Percentiles rank a stretch among this genome's conserved stretches.
Evolutionary conservation across 1,140 invertebrate species (phyloP).

Genomic region (Leguminivora glycinivorella): DNA sequence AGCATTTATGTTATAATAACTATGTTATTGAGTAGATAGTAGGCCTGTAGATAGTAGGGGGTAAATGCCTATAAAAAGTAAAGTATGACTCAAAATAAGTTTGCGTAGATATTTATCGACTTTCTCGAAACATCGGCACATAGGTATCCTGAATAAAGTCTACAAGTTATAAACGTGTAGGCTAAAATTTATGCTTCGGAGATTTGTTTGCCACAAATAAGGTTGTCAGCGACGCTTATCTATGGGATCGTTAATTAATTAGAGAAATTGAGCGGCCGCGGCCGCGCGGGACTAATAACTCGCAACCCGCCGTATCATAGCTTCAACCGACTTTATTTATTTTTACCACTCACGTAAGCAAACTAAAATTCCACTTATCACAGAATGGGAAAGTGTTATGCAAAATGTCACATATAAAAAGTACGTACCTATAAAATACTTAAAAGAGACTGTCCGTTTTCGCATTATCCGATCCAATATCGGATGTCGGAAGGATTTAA

Average conservation of each 20-base stretch:
- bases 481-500: too few species aligned
- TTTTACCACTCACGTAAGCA: conserved; percentile 75
- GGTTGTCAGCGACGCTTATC: conserved; percentile 76
- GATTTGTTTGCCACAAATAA: conserved; percentile 79
- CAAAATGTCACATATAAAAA: conserved; percentile 21
- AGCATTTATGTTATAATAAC: too few species aligned
- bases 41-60: too few species aligned
- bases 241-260: conserved; percentile 78
- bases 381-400: conserved; percentile 47
- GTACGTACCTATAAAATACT: too few species aligned
- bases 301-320: conserved; percentile 76
- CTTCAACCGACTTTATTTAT: conserved; percentile 73
- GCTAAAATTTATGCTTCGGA: conserved; percentile 75
- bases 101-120: conserved; percentile 36
- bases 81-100: too few species aligned
- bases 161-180: conserved; percentile 74
- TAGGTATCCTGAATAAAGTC: conserved; percentile 63
- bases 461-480: too few species aligned
- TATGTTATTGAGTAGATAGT: too few species aligned
- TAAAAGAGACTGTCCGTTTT: too few species aligned
- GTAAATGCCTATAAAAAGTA: too few species aligned
- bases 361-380: conserved; percentile 70
- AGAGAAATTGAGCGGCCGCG: conserved; percentile 76
- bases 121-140: conserved; percentile 48
- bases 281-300: conserved; percentile 74